These are phyloP conservation scores for Micrastur ruficollis DNA, from an alignment of 2,797 vertebrate genomes.

Conservation along the genomic window DNA sequence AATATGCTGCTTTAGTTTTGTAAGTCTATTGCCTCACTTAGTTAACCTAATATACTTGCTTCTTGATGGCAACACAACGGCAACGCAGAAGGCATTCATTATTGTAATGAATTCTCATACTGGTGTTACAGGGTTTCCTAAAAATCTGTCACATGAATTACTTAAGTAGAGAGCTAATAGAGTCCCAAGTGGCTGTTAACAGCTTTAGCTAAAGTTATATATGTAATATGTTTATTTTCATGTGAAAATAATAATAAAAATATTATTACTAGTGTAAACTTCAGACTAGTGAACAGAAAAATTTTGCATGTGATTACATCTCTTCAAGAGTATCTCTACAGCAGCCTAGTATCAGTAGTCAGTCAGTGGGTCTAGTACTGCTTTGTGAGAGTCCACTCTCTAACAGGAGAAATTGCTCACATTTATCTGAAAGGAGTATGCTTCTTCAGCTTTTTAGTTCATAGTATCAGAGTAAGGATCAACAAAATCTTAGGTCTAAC, in stretches of 20 bases:
- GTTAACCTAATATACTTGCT: neutral
- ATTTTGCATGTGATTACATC: neutral
- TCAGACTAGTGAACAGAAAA: neutral
- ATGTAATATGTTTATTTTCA: neutral
- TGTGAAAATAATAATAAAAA: neutral
- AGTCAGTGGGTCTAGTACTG: neutral
- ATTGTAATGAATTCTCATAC: neutral
- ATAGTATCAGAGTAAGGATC: neutral
- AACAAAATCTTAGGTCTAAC: neutral
- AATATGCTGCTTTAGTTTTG: neutral
- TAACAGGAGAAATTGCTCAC: neutral
- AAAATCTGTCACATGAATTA: neutral
- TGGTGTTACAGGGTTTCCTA: neutral
- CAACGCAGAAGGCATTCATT: neutral
- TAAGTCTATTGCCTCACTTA: neutral
- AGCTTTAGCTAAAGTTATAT: neutral
- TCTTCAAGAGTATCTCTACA: neutral
- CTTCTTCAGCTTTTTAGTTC: neutral
- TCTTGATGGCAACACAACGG: neutral
- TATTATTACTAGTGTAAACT: neutral
- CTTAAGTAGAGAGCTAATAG: neutral
- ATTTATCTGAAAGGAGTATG: neutral
- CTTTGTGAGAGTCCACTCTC: neutral
- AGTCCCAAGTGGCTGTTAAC: neutral
- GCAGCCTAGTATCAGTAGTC: neutral